phyloP scores from a whole-genome alignment of 1,140 invertebrate species.

The Thaumatotibia leucotreta region DNA sequence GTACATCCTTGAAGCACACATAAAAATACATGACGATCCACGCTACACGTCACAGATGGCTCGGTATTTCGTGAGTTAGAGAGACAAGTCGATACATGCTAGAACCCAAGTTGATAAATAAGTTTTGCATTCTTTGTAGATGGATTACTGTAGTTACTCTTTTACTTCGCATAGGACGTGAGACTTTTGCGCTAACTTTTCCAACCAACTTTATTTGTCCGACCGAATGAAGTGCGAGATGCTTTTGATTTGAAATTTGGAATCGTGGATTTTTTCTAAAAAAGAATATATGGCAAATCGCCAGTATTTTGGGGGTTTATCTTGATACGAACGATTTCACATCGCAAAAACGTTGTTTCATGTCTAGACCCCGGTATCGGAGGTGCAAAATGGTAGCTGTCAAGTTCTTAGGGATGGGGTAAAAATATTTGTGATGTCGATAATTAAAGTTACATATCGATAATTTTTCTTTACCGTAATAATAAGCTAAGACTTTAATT shows the following conservation, averaged over 20 bases:
- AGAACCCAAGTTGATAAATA: not conserved
- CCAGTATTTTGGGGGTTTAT: not conserved
- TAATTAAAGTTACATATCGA: no score
- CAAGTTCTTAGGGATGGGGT: no score
- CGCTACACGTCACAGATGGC: not conserved
- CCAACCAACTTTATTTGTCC: constrained; percentile 11
- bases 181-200: constrained; percentile 13
- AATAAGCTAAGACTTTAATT: no score
- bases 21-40: not conserved
- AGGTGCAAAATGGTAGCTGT: no score
- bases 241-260: constrained; percentile 13
- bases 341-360: no score
- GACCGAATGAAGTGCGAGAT: constrained; percentile 8
- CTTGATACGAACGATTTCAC: no score
- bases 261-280: not conserved
- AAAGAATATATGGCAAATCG: not conserved
- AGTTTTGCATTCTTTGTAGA: not conserved
- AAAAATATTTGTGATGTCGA: no score
- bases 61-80: not conserved
- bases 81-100: not conserved
- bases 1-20: not conserved
- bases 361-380: no score
- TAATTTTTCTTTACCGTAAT: no score
- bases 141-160: not conserved
- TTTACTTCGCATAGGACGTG: constrained; percentile 29